phyloP scores from a whole-genome alignment of 2,113 vertebrate genomes.

The Pampusana beccarii region DNA sequence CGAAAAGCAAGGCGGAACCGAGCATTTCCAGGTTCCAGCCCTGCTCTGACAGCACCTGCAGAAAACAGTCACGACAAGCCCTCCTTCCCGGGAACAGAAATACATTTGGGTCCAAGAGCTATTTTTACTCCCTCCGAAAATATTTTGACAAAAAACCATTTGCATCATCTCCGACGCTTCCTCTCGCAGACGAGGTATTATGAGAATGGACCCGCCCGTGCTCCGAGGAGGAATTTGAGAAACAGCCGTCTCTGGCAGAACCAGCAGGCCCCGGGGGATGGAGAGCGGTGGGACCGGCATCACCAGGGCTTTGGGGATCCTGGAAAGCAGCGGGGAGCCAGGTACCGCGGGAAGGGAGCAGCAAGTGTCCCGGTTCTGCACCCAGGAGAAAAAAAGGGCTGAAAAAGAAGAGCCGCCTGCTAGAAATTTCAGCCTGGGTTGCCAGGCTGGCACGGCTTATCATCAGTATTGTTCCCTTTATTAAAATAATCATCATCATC shows the following conservation, averaged over 20 bases:
- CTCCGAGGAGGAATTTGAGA: neutral
- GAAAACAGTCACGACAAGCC: neutral
- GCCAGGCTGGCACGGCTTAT: neutral
- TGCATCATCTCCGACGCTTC: neutral
- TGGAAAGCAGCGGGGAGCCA: neutral
- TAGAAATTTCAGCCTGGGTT: neutral
- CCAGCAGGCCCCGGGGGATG: neutral
- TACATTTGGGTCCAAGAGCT: neutral
- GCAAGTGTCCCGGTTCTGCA: neutral
- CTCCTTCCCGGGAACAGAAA: neutral
- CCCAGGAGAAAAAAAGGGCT: neutral
- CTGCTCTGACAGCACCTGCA: neutral
- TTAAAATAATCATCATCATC: neutral
- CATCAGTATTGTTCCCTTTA: neutral
- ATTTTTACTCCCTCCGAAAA: conserved; percentile 20
- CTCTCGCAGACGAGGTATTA: neutral
- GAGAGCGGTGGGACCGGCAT: neutral
- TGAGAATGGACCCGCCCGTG: neutral
- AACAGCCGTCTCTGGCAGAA: neutral
- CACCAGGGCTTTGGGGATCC: neutral
- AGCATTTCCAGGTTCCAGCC: neutral
- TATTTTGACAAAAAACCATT: neutral
- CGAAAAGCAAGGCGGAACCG: neutral
- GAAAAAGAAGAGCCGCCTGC: neutral
- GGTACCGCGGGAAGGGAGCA: neutral